Evolutionary conservation across 2,113 vertebrate species (phyloP), one percentile per base, ranked within the genome.

Genomic region (Melospiza melodia): DNA sequence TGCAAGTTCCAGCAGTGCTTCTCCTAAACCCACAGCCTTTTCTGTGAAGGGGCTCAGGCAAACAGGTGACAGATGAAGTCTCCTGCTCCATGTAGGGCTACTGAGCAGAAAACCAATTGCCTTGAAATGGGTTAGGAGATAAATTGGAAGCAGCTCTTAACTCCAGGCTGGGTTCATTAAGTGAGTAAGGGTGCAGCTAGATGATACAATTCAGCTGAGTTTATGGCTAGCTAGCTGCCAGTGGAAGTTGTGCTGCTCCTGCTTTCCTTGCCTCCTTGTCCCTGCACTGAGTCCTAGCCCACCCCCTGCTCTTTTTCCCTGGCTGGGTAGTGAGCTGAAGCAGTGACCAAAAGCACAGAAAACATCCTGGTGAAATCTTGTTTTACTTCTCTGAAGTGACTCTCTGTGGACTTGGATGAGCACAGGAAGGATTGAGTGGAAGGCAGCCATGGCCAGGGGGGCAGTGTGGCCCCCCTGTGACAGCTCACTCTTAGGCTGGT

Each of bases 1-100:
- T 92, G 68, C 73, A 91, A 57, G n/a, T 87, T 94, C n/a, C 65
- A 89, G 69, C 69, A 90, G 76, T 81, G 77, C 52, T 86, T 35
- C 30, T 66, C 33, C 46, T 88, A 68, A 81, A 87, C 57, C 19
- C 21, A 28, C 54, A 81, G 59, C 58, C 44, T 71, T 89, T 86
- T 78, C 75, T 86, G 15, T 63, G 28, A 75, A 87, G 52, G 37
- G 15, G 21, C 80, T 72, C 16, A n/a, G 49, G 41, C 69, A 82
- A 15, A 37, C 13, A n/a, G 30, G 31, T 92, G 79, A 84, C 12
- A 14, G 37, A 75, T 89, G 76, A 89, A 84, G 65, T 25, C 12
- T 90, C 31, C 33, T 84, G 57, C 68, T 92, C 80, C 52, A 10
- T 84, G 22, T 43, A n/a, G 27, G n/a, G 33, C 73, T 75, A 22